These are phyloP conservation scores for Edolisoma coerulescens DNA, from an alignment of 2,113 vertebrate species.

Conservation along the genomic window DNA sequence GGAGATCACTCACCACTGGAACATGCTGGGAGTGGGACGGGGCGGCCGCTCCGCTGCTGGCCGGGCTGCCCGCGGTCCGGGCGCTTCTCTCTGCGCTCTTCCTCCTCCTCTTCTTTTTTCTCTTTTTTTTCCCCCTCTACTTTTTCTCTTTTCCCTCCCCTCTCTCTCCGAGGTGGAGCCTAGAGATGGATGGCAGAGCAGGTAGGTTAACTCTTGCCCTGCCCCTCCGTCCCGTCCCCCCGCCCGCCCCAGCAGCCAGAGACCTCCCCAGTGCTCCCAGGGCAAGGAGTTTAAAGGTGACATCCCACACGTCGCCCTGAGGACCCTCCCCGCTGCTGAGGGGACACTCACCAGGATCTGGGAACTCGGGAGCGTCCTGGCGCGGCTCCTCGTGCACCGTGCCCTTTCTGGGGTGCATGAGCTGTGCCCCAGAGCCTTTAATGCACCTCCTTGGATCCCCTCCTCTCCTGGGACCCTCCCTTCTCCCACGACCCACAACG, in stretches of 20 bases:
- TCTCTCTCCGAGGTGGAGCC: constrained; percentile 33
- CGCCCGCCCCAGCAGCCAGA: not conserved
- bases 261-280: not conserved
- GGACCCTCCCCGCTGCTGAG: not conserved
- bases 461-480: not conserved
- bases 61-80: constrained; percentile 24
- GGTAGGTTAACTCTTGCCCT: constrained; percentile 62
- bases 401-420: not conserved
- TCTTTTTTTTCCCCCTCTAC: not conserved
- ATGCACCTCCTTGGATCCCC: not conserved
- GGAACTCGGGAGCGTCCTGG: not conserved
- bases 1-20: constrained; percentile 68
- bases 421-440: not conserved
- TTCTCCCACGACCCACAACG: not conserved
- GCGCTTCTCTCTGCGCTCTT: constrained; percentile 18
- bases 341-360: not conserved
- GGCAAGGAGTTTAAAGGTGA: not conserved
- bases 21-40: constrained; percentile 64
- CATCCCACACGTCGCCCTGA: not conserved
- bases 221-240: not conserved
- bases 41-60: constrained; percentile 20
- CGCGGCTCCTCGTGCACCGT: not conserved
- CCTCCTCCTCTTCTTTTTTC: not conserved
- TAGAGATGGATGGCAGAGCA: constrained; percentile 19
- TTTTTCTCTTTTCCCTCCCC: constrained; percentile 9